Conservation (phyloP, 2,113 vertebrate species). For the Lichenostomus cassidix region DNA sequence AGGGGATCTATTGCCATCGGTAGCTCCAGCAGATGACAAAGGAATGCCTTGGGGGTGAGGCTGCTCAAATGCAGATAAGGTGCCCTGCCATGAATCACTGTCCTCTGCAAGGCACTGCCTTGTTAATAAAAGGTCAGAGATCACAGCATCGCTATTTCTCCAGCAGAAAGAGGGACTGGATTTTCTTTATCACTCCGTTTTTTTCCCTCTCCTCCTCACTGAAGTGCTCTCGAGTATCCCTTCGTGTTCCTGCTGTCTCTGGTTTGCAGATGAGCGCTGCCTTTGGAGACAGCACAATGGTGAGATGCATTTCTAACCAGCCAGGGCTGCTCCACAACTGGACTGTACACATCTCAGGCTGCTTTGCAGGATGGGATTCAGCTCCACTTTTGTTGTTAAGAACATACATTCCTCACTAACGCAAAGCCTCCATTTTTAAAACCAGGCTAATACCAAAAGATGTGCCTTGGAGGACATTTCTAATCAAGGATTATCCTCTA, state of each 20-base stretch:
- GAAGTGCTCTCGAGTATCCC: background rate
- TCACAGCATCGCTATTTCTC: slow-evolving; percentile 22
- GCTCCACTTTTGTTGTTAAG: background rate
- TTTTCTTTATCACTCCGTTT: background rate
- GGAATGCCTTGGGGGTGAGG: background rate
- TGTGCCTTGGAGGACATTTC: background rate
- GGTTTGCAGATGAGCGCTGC: background rate
- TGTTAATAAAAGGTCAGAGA: slow-evolving; percentile 57
- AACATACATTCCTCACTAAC: background rate
- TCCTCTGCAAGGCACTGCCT: slow-evolving; percentile 38
- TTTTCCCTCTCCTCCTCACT: background rate
- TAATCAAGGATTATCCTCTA: slow-evolving; percentile 14
- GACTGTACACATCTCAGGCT: background rate
- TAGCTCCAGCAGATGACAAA: slow-evolving; percentile 34
- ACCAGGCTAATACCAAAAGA: background rate
- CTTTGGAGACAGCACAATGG: background rate
- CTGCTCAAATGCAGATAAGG: slow-evolving; percentile 55
- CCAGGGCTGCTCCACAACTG: background rate
- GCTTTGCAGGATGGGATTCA: background rate
- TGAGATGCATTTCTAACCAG: background rate
- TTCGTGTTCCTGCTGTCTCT: background rate
- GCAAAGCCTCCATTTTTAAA: background rate
- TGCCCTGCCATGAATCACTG: slow-evolving; percentile 44
- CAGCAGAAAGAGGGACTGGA: background rate
- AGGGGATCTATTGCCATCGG: slow-evolving; percentile 27